Base-by-base conservation (phyloP, 92 coral and sea anemone species). In the Chrysogorgia sp. region DNA sequence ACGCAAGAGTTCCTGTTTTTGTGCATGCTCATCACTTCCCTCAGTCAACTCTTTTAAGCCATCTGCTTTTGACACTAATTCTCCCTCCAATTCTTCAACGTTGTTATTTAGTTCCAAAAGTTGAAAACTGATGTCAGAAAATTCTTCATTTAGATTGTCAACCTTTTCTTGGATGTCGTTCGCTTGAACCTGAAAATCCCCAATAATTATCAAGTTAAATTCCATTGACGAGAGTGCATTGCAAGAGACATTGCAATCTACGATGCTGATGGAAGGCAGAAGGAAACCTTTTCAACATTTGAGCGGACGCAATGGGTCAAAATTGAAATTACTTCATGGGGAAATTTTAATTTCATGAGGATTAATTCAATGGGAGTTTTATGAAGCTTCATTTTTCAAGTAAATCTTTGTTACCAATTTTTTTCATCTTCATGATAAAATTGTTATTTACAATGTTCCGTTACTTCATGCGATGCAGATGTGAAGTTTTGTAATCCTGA, bases 31-130 rank as follows among this genome's bases (percentile, higher is more conserved):
- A 1, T 79, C 61, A 74, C 90, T 88, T 67, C 96, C 91, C 74
- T 85, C 92, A 21, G 92, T 86, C 53, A 88, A 67, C 35, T 70
- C 87, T 63, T 88, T 89, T 12, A 96, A 80, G 63, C 88, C 88
- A 66, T 96, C 97, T 40, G 92, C 87, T 63, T 96, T 96, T 13
- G 93, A 90, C 86, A 92, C 70, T n/a, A 89, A 74, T 40, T 96
- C 99, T 12, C 88, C 92, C 75, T 96, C 99, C 13, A 96, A 92
- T 74, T 91, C 99, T 34, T 90, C 89, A 35, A 96, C 84, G 81
- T 87, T 87, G 61, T 84, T 79, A 67, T 83, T 87, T 60, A 88
- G 85, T 31, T 96, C 99, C 13, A 91, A 37, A 22, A 93, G 76
- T 71, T 96, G 92, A 45, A 86, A 74, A 70, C 97, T 85, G 22